Evolutionary conservation across 2,888 invertebrate genomes (phyloP), one percentile per base, ranked within the genome.

Genomic region (Trichopoda pennipes): DNA sequence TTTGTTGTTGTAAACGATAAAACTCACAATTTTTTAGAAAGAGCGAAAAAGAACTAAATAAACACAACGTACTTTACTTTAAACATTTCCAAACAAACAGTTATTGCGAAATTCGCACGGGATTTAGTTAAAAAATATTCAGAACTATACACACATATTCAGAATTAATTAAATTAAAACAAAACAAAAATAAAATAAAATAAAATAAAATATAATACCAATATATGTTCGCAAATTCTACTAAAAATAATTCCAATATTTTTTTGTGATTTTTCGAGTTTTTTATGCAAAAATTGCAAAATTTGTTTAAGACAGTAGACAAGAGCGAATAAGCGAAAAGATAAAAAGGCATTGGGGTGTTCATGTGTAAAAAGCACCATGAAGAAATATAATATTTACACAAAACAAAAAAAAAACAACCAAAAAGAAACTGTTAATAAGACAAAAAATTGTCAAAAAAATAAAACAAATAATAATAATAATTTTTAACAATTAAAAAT

Each of bases 301-400:
- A 35, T 53, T 55, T 58, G 53, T 53, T 44, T 69, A 44, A 23
- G 32, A n/a, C 10, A 32, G 16, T 28, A 28, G 19, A 28, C 28
- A 56, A 12, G 21, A 19, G 23, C 8, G 19, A 69, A 56, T 44
- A 56, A 28, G 69, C 17, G 9, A 4, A n/a, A 56, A 32, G 49
- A n/a, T 49, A 66, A 38, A 42, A 19, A 21, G 35, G 21, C 44
- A 42, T 63, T 56, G 47, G 56, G 21, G 38, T 3, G 4, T 60
- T 42, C 68, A 53, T 68, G 60, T 60, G 19, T 10, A 76, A 68
- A 61, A 60, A 32, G 44, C 42, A 60, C 68, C 58, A 28, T 10
- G 44, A 38, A 66, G 75, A 60, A 75, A 76, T 76, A 69, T 53
- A 76, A 69, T 70, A 77, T 35, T 44, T 44, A 6, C 16, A 44